phyloP scores from a whole-genome alignment of 2,888 invertebrate genomes.

The Atherix ibis region DNA sequence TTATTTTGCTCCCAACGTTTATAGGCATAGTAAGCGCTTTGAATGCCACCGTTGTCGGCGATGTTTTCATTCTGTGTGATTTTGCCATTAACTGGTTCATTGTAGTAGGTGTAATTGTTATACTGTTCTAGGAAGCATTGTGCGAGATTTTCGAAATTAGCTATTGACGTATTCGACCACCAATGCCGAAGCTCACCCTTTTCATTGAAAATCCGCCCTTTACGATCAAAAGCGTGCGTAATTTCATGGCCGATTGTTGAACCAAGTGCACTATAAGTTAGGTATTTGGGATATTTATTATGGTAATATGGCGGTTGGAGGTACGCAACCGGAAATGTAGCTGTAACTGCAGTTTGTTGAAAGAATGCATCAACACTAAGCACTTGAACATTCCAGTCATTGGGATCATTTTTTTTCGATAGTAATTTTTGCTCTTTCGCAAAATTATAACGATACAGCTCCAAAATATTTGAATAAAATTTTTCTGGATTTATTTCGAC shows the following conservation, averaged over 20 bases:
- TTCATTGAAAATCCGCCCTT: constrained; percentile 28
- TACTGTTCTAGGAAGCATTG: constrained; percentile 15
- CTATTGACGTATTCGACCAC: constrained; percentile 14
- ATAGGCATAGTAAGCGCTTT: constrained; percentile 14
- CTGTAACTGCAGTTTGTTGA: constrained; percentile 79
- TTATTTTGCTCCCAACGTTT: constrained; percentile 13
- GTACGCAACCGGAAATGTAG: constrained; percentile 87
- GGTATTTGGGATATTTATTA: constrained; percentile 50
- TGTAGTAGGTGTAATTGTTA: constrained; percentile 14
- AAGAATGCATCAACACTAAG: constrained; percentile 84
- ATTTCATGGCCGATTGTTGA: constrained; percentile 17
- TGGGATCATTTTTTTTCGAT: constrained; percentile 60
- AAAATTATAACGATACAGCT: constrained; percentile 33
- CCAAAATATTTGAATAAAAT: constrained; percentile 69
- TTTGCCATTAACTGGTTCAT: constrained; percentile 42
- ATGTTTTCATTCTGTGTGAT: constrained; percentile 13
- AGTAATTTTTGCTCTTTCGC: constrained; percentile 54
- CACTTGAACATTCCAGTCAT: constrained; percentile 71
- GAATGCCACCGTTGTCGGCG: constrained; percentile 15
- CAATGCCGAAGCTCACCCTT: constrained; percentile 12
- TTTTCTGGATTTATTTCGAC: constrained; percentile 47
- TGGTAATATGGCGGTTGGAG: constrained; percentile 84
- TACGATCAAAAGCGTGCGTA: constrained; percentile 16
- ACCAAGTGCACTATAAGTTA: constrained; percentile 16
- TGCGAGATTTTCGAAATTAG: constrained; percentile 11